Conservation (phyloP, 2,113 vertebrate species). For the Eolophus roseicapilla region DNA sequence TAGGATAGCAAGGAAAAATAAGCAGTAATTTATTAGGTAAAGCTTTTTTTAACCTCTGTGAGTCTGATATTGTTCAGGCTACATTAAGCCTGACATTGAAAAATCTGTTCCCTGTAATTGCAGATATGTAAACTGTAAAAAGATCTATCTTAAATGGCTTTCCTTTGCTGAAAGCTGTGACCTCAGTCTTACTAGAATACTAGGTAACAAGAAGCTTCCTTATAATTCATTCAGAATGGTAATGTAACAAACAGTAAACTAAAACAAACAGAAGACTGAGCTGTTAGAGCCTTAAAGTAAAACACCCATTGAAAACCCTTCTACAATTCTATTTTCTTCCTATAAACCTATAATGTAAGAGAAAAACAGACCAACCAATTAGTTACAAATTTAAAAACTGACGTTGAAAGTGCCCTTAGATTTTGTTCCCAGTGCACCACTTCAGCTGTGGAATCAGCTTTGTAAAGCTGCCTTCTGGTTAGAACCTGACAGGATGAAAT, state of each 20-base stretch:
- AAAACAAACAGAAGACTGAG: not conserved
- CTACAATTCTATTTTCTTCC: not conserved
- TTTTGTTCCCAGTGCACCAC: not conserved
- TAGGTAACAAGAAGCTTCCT: not conserved
- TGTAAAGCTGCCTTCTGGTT: not conserved
- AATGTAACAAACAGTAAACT: not conserved
- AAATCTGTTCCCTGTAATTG: not conserved
- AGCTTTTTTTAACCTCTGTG: not conserved
- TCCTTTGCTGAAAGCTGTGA: slow-evolving; percentile 24
- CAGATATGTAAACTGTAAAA: not conserved
- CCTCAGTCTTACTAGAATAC: slow-evolving; percentile 9
- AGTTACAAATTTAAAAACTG: not conserved
- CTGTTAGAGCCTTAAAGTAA: not conserved
- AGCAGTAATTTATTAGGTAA: not conserved
- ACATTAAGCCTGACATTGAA: not conserved
- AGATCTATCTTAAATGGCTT: not conserved
- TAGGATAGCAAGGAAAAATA: not conserved
- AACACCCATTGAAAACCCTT: not conserved
- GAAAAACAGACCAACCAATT: not conserved
- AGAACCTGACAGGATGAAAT: not conserved
- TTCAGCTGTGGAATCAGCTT: not conserved
- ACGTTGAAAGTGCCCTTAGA: not conserved
- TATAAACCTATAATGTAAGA: not conserved
- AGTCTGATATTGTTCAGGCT: not conserved
- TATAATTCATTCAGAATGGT: slow-evolving; percentile 4